Evolutionary conservation across 2,888 invertebrate species (phyloP), one percentile per base, ranked within the genome.

Genomic region (Odontomyia ornata): DNA sequence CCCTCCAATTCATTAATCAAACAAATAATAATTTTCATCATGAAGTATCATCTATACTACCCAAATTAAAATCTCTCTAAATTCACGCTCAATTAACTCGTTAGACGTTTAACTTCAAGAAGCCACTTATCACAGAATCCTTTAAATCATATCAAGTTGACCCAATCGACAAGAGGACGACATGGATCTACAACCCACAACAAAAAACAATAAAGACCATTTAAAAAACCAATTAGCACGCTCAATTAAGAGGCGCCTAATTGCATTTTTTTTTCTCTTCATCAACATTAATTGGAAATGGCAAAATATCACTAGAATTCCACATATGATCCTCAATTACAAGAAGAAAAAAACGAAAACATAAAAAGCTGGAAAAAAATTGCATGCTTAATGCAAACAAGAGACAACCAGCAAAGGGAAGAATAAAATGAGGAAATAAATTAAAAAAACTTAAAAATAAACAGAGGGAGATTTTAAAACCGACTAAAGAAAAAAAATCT

Each of bases 201-300:
- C 52, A 52, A 52, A 52, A 52, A 52, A 52, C 18, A 52, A 52
- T 52, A 52, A n/a, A 4, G 52, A 15, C 36, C 36, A 36, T 3
- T 36, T n/a, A 64, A 67, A 76, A 76, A 76, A 76, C 64, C 76
- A 76, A 76, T 76, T 76, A 67, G 64, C 76, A 76, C 47, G 67
- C 56, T 36, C 76, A 76, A 76, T 76, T 76, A 76, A 76, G 47
- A 67, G 76, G 56, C 76, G 76, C 56, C 62, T 76, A 76, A 76
- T 76, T 76, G 67, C 76, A 67, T 76, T 21, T 65, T 56, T 76
- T 62, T 69, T 23, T 65, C n/a, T 36, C 36, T 27, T 43, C 21
- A 5, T 4, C 7, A 13, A 15, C 5, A 36, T 36, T 5, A 52
- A 52, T 52, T 52, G n/a, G 15, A 52, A 52, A 52, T 52, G 52